Evolutionary conservation across 2,888 invertebrate species (phyloP).

Genomic region (Eristalinus sepulchralis): DNA sequence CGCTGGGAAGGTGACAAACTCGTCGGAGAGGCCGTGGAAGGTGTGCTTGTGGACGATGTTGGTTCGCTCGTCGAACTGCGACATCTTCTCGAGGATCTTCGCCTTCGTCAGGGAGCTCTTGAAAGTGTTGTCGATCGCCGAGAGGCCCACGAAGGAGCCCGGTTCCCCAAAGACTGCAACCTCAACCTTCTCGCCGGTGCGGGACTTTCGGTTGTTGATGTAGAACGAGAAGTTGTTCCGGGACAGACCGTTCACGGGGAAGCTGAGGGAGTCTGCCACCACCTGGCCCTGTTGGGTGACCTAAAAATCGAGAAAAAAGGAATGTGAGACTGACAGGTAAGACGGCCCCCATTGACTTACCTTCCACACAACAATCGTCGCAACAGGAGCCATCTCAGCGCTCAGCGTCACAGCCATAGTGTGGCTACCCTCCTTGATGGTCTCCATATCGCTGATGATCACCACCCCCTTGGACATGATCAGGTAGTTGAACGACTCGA

Average conservation of each 20-base stretch:
- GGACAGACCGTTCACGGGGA: slow-evolving; percentile 95
- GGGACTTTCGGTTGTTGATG: slow-evolving; percentile 94
- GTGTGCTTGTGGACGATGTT: slow-evolving; percentile 89
- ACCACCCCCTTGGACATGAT: slow-evolving; percentile 94
- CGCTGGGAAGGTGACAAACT: slow-evolving; percentile 90
- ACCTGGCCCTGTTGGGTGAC: slow-evolving; percentile 88
- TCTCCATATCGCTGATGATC: slow-evolving; percentile 89
- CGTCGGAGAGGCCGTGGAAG: slow-evolving; percentile 90
- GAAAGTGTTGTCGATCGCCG: slow-evolving; percentile 91
- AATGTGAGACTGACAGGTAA: neutral
- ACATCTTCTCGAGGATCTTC: slow-evolving; percentile 90
- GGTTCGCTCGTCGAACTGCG: slow-evolving; percentile 89
- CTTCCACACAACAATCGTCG: slow-evolving; percentile 92
- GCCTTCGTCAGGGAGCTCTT: slow-evolving; percentile 91
- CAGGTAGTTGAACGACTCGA: slow-evolving; percentile 92
- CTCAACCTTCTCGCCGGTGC: slow-evolving; percentile 93
- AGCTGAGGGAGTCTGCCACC: slow-evolving; percentile 93
- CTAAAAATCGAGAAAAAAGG: slow-evolving; percentile 12
- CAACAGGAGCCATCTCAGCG: slow-evolving; percentile 94
- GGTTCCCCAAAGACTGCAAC: slow-evolving; percentile 95
- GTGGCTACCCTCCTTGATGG: slow-evolving; percentile 87
- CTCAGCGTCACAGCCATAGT: slow-evolving; percentile 91
- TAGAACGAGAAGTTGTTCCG: slow-evolving; percentile 91
- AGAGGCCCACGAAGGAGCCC: slow-evolving; percentile 93
- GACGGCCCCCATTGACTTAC: slow-evolving; percentile 77